Percentiles rank a stretch among this genome's conserved stretches.
Conservation (phyloP, 2,113 vertebrate species). For the Hyperopisus bebe region DNA sequence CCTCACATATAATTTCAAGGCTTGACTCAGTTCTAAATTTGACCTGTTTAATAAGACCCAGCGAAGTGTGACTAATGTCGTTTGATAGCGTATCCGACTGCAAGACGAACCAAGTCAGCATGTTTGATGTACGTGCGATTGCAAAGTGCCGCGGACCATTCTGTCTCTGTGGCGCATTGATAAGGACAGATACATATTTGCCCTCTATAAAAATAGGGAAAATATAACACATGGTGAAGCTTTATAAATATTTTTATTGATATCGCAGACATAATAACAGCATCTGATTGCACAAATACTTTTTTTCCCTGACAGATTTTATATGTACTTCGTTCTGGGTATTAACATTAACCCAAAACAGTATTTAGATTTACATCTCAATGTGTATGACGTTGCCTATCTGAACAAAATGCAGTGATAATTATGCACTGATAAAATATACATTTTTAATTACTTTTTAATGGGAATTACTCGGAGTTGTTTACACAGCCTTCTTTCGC, state of each 20-base stretch:
- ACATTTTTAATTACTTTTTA: conserved; percentile 1
- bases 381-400: not conserved
- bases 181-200: not conserved
- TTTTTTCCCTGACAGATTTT: not conserved
- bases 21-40: conserved; percentile 19
- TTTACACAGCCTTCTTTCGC: conserved; percentile 5
- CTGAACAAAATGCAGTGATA: not conserved
- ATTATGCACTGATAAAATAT: not conserved
- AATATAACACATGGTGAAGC: not conserved
- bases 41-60: conserved; percentile 21
- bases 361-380: not conserved
- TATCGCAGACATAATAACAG: not conserved
- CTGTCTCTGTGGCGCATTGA: not conserved
- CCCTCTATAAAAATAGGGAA: not conserved
- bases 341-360: not conserved
- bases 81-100: conserved; percentile 14
- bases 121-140: not conserved
- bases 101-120: conserved; percentile 12
- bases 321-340: not conserved
- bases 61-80: conserved; percentile 16
- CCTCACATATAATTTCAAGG: conserved; percentile 6
- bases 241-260: not conserved
- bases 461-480: not conserved
- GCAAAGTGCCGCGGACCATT: not conserved
- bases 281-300: not conserved